phyloP scores from a whole-genome alignment of 1,140 invertebrate species.

The Bicyclus anynana region DNA sequence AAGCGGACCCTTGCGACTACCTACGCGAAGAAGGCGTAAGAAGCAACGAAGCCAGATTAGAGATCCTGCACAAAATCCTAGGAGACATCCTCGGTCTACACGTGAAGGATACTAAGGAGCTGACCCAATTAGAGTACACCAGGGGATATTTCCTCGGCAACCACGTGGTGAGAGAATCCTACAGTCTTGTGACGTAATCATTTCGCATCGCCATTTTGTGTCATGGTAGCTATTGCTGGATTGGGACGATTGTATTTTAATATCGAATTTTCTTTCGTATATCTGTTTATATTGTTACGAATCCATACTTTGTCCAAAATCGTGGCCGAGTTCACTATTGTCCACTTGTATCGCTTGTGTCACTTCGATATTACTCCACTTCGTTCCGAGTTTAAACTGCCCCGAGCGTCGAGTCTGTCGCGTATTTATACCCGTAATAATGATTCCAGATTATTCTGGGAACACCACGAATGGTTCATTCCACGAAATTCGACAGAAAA shows the following conservation, averaged over 20 bases:
- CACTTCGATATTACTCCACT: no score
- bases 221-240: slow-evolving; percentile 20
- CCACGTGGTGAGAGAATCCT: slow-evolving; percentile 80
- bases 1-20: slow-evolving; percentile 81
- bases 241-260: slow-evolving; percentile 20
- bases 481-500: no score
- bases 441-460: no score
- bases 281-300: no score
- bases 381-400: no score
- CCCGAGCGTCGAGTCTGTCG: no score
- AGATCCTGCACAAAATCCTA: slow-evolving; percentile 88
- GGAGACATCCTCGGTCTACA: slow-evolving; percentile 83
- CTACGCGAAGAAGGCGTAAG: slow-evolving; percentile 81
- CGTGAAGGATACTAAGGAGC: slow-evolving; percentile 67
- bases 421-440: no score
- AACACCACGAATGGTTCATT: no score
- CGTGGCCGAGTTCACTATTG: no score
- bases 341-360: no score
- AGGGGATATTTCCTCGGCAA: slow-evolving; percentile 86
- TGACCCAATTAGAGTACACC: slow-evolving; percentile 74
- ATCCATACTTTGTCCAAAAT: background rate
- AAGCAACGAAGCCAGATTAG: slow-evolving; percentile 82
- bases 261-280: background rate
- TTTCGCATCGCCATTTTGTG: slow-evolving; percentile 37
- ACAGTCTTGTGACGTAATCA: slow-evolving; percentile 13